These are phyloP conservation scores for Brachyalestes nurse DNA, from an alignment of 2,797 vertebrate species.

Conservation along the genomic window DNA sequence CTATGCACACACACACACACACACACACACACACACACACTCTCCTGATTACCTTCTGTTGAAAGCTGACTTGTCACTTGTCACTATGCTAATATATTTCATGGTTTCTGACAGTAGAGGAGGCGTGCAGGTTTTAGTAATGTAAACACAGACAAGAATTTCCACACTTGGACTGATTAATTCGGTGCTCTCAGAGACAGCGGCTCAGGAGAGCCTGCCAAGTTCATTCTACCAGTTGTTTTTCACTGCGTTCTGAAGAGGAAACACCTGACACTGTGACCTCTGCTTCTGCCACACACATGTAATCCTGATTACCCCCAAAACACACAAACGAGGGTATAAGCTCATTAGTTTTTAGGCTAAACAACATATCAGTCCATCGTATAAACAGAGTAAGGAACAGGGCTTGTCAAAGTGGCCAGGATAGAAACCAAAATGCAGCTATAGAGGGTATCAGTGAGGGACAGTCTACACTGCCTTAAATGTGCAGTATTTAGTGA, in stretches of 20 bases:
- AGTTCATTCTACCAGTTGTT: neutral
- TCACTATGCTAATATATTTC: conserved; percentile 26
- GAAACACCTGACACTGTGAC: neutral
- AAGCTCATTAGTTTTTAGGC: neutral
- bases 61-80: conserved; percentile 19
- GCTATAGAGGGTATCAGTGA: neutral
- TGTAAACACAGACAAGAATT: conserved; percentile 19
- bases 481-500: too few relatives aligned
- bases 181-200: conserved; percentile 22
- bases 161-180: conserved; percentile 5
- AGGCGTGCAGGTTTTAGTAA: conserved; percentile 36
- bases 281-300: conserved; percentile 4
- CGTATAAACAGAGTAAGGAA: neutral
- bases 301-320: neutral
- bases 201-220: neutral
- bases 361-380: neutral
- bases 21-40: too few relatives aligned
- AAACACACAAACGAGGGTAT: neutral
- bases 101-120: conserved; percentile 23
- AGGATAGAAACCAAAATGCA: neutral
- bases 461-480: neutral
- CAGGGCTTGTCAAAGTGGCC: neutral
- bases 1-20: neutral
- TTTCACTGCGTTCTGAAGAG: conserved; percentile 2
- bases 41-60: conserved; percentile 28